Evolutionary conservation across 2,113 vertebrate species (phyloP), one percentile per base, ranked within the genome.

Genomic region (Caranx ignobilis): DNA sequence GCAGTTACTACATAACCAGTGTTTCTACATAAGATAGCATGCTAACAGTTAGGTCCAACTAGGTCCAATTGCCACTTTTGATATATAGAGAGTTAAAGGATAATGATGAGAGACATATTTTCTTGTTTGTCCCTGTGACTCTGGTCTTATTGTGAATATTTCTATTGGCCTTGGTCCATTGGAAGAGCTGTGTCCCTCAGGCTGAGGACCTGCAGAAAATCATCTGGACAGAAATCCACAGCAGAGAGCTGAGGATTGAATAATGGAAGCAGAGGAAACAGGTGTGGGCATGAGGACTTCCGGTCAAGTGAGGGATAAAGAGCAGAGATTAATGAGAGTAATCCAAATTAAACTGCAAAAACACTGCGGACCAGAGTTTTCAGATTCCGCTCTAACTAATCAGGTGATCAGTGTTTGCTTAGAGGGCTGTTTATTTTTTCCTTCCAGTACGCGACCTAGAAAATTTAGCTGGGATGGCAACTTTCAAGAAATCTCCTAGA

Each of bases 401-500:
- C 67, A 61, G 55, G 12, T 71, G 56, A 77, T 87, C 71, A 65
- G 73, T 52, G 62, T 76, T 74, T 52, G 32, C 73, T 81, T 32
- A 43, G 35, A 57, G 26, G 5, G 11, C 26, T 77, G 61, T 43
- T 7, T 63, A 52, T 54, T 68, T 66, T 59, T 62, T 50, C 71
- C 37, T 70, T 35, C 55, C 59, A 81, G 64, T 43, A 21, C 64
- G 82, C 35, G 31, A 45, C 83, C 81, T 68, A 77, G 57, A 87
- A 71, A 72, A 78, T 80, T 61, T 81, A 56, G 78, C 84, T 71
- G 10, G 47, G 66, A 80, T 72, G 65, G 83, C 86, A 87, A 84
- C 43, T 77, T 89, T 90, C 13, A 31, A 52, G 75, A 90, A 91
- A 87, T 79, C 77, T 73, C 73, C 31, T 37, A 11, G 69, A 87